A percentile compares a stretch with the other conserved stretches of the same genome.
Evolutionary conservation across 2,888 invertebrate species (phyloP).

Genomic region (Neria commutata): DNA sequence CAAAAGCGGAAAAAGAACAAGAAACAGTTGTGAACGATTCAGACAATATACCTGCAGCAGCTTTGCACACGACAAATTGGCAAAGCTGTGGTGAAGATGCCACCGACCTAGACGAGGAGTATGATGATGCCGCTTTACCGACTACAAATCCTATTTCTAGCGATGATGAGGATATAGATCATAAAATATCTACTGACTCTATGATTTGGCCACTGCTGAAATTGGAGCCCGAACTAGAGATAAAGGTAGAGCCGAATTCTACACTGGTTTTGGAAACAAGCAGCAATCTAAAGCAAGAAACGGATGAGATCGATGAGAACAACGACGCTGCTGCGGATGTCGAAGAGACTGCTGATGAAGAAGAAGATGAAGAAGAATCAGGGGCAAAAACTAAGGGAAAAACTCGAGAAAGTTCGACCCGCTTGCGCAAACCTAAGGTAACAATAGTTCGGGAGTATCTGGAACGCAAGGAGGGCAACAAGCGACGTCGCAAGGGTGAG

Average conservation of each 20-base stretch:
- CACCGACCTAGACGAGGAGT: constrained; percentile 12
- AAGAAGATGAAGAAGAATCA: constrained; percentile 3
- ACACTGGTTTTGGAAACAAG: neutral
- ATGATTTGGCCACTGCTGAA: constrained; percentile 13
- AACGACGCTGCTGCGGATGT: constrained; percentile 24
- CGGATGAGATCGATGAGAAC: constrained; percentile 24
- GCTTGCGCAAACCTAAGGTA: constrained; percentile 16
- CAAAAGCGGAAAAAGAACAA: too few species aligned
- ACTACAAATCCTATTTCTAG: constrained; percentile 53
- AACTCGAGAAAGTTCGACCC: neutral
- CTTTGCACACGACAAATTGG: too few species aligned
- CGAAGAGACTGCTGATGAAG: neutral
- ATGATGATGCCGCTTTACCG: constrained; percentile 31
- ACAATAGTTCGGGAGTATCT: constrained; percentile 34
- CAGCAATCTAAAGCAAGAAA: constrained; percentile 26
- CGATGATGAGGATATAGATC: constrained; percentile 41
- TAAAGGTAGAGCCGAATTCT: constrained; percentile 1
- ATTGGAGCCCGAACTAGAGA: constrained; percentile 11
- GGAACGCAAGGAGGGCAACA: constrained; percentile 26
- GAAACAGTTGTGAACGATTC: too few species aligned
- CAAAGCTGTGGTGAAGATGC: too few species aligned
- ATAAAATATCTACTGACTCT: too few species aligned
- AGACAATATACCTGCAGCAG: too few species aligned
- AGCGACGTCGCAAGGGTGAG: constrained; percentile 33
- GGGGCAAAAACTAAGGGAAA: neutral